These are phyloP conservation scores for Synanthedon vespiformis DNA, from an alignment of 2,888 invertebrate genomes.

Conservation along the genomic window DNA sequence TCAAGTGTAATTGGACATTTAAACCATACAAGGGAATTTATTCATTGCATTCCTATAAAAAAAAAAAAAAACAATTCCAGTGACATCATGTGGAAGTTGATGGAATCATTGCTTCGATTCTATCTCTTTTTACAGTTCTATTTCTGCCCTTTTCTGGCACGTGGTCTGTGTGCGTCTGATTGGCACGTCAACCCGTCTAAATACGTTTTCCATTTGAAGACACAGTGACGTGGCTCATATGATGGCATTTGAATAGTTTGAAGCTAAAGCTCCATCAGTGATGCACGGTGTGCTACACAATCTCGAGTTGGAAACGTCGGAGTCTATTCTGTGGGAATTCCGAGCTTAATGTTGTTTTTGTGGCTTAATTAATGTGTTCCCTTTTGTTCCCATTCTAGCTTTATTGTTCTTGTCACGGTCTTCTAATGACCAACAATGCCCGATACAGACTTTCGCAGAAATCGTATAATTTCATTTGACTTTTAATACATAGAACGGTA, in stretches of 20 bases:
- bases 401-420: slow-evolving; percentile 14
- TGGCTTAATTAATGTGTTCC: slow-evolving; percentile 31
- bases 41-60: not conserved
- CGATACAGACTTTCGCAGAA: slow-evolving; percentile 6
- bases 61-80: not conserved
- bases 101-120: slow-evolving; percentile 13
- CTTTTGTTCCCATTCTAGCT: slow-evolving; percentile 21
- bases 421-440: slow-evolving; percentile 11
- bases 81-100: slow-evolving; percentile 22
- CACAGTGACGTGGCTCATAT: slow-evolving; percentile 4
- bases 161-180: slow-evolving; percentile 28
- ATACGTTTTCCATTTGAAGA: slow-evolving; percentile 10
- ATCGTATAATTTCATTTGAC: not conserved
- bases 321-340: slow-evolving; percentile 23
- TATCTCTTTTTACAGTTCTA: slow-evolving; percentile 16
- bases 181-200: slow-evolving; percentile 40
- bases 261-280: not conserved
- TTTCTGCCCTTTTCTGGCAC: slow-evolving; percentile 21
- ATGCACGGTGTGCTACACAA: not conserved
- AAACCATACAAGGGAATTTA: slow-evolving; percentile 7
- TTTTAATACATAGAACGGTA: not conserved
- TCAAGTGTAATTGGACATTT: slow-evolving; percentile 15
- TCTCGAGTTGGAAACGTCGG: not conserved
- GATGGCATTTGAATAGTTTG: not conserved
- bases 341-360: slow-evolving; percentile 25